These are phyloP conservation scores for Telenomus remus DNA, from an alignment of 1,140 invertebrate species.

Conservation along the genomic window DNA sequence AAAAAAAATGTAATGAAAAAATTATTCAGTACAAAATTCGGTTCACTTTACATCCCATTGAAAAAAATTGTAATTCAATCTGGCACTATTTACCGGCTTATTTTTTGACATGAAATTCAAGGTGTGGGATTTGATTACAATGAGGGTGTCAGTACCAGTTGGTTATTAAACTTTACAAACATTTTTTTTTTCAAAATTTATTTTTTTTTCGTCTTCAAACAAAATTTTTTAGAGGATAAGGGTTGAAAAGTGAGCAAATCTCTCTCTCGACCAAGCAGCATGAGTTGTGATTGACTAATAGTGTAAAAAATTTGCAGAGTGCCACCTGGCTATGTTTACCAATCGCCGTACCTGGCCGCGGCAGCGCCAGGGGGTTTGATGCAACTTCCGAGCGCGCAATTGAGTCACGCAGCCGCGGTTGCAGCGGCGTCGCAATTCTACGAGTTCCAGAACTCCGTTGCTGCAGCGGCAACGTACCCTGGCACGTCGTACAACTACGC, in stretches of 20 bases:
- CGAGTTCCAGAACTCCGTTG: slow-evolving; percentile 82
- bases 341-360: slow-evolving; percentile 80
- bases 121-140: slow-evolving; percentile 48
- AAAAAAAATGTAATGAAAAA: neutral
- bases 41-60: slow-evolving; percentile 22
- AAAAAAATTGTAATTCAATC: slow-evolving; percentile 31
- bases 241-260: no score
- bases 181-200: slow-evolving; percentile 1
- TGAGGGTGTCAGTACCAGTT: slow-evolving; percentile 25
- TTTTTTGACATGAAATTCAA: slow-evolving; percentile 44
- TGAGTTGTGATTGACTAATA: slow-evolving; percentile 30
- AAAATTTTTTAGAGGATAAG: no score
- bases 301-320: slow-evolving; percentile 77
- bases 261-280: slow-evolving; percentile 39
- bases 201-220: neutral
- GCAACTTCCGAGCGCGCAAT: slow-evolving; percentile 78
- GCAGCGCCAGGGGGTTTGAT: slow-evolving; percentile 79
- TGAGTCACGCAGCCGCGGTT: slow-evolving; percentile 83
- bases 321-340: slow-evolving; percentile 85
- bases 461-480: slow-evolving; percentile 82
- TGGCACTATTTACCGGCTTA: slow-evolving; percentile 21
- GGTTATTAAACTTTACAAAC: slow-evolving; percentile 11
- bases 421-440: slow-evolving; percentile 84
- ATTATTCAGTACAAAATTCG: neutral
- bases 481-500: slow-evolving; percentile 83